Evolutionary conservation across 2,113 vertebrate species (phyloP).

Genomic region (Neopipo cinnamomea): DNA sequence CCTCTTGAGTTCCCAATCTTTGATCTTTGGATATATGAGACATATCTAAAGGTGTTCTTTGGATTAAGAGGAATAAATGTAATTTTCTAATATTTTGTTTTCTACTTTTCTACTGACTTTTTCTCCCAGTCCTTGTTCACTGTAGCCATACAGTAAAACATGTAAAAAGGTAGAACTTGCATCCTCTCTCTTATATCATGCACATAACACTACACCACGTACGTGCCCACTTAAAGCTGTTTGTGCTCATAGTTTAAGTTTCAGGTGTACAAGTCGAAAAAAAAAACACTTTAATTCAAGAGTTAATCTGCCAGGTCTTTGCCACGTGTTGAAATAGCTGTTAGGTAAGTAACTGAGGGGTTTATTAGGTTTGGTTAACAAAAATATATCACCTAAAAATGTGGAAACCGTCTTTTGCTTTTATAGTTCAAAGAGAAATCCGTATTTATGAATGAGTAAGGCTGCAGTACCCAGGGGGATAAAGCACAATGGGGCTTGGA

Average conservation of each 20-base stretch:
- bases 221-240: not conserved
- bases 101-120: not conserved
- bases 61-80: not conserved
- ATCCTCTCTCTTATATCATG: not conserved
- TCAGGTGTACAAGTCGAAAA: not conserved
- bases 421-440: conserved; percentile 34
- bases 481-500: conserved; percentile 14
- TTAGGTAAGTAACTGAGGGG: conserved; percentile 33
- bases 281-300: not conserved
- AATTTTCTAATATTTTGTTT: not conserved
- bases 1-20: conserved; percentile 5
- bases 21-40: not conserved
- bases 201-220: accelerated
- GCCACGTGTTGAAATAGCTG: not conserved
- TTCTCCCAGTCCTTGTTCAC: not conserved
- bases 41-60: not conserved
- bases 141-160: not conserved
- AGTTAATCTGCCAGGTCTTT: not conserved
- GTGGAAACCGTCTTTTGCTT: conserved; percentile 7
- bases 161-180: not conserved
- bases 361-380: conserved; percentile 35
- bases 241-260: not conserved
- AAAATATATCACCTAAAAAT: not conserved
- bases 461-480: not conserved
- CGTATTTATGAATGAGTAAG: conserved; percentile 26